A percentile compares a stretch with the other conserved stretches of the same genome.
phyloP scores from a whole-genome alignment of 2,113 vertebrate genomes.

The Vanacampus margaritifer region DNA sequence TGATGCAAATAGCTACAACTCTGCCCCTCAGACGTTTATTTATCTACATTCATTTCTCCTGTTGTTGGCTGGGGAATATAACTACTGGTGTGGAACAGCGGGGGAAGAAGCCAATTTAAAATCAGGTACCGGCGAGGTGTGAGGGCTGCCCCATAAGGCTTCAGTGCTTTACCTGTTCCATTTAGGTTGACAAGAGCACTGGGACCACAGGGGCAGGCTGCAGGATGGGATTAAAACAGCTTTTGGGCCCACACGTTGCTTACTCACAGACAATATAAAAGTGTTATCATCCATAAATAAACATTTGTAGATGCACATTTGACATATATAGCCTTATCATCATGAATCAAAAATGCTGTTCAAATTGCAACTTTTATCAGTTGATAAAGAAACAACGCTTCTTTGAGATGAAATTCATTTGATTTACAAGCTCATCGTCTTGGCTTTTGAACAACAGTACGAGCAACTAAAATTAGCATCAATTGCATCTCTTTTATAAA shows the following conservation, averaged over 20 bases:
- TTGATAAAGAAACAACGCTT: background rate
- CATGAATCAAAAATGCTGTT: background rate
- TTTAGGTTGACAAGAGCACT: conserved; percentile 47
- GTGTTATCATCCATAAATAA: background rate
- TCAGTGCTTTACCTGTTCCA: conserved; percentile 55
- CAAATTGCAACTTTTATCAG: background rate
- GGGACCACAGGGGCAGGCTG: conserved; percentile 34
- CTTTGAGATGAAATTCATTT: background rate
- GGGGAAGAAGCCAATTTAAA: conserved; percentile 65
- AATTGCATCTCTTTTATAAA: conserved; percentile 8
- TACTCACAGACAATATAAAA: conserved; percentile 4
- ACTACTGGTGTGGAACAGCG: conserved; percentile 60
- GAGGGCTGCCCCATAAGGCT: conserved; percentile 48
- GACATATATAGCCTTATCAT: background rate
- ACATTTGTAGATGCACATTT: background rate
- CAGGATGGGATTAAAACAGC: conserved; percentile 54
- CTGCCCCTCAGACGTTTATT: conserved; percentile 45
- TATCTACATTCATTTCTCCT: conserved; percentile 54
- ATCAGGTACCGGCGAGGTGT: conserved; percentile 51
- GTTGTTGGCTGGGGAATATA: conserved; percentile 44
- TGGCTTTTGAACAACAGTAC: conserved; percentile 1
- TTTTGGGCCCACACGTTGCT: conserved; percentile 29
- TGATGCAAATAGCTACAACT: conserved; percentile 37
- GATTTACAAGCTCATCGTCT: background rate
- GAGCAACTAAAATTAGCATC: conserved; percentile 5